A percentile compares a stretch with the other conserved stretches of the same genome.
phyloP scores from a whole-genome alignment of 2,113 vertebrate species.

The Setophaga kirtlandii region DNA sequence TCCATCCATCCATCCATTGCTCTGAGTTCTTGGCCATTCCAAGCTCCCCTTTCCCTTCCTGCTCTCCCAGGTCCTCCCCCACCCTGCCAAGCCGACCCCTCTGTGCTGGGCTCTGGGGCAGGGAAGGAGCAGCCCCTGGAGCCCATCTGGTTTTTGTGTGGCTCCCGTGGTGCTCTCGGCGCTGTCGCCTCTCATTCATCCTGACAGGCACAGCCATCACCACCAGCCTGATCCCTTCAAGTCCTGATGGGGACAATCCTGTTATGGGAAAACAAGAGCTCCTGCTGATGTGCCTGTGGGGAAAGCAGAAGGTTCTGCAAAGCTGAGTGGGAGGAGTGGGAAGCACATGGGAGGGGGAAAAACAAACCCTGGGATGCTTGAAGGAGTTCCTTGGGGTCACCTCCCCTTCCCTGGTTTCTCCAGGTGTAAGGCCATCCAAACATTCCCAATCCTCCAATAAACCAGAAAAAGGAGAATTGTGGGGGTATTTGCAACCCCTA shows the following conservation, averaged over 20 bases:
- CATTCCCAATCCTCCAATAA: background rate
- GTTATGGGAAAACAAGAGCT: background rate
- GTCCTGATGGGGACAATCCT: background rate
- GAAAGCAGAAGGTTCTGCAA: background rate
- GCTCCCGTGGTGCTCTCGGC: fast-evolving
- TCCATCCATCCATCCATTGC: background rate
- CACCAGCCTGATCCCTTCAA: background rate
- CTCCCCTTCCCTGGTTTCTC: background rate
- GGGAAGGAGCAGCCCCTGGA: background rate
- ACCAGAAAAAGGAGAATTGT: background rate
- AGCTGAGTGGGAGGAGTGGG: background rate
- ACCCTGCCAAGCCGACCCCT: fast-evolving
- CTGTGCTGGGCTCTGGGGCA: fast-evolving
- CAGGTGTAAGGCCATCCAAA: background rate
- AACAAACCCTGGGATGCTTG: background rate
- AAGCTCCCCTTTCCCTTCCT: background rate
- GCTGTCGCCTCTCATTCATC: background rate
- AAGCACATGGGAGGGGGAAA: background rate
- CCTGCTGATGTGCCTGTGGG: background rate
- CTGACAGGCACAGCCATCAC: background rate
- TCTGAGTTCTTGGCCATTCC: fast-evolving
- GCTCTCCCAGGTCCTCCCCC: fast-evolving
- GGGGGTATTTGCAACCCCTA: fast-evolving
- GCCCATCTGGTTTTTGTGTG: background rate
- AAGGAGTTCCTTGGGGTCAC: background rate